Base-by-base conservation (phyloP, 2,113 vertebrate species). In the Coptodon bakossiorum region DNA sequence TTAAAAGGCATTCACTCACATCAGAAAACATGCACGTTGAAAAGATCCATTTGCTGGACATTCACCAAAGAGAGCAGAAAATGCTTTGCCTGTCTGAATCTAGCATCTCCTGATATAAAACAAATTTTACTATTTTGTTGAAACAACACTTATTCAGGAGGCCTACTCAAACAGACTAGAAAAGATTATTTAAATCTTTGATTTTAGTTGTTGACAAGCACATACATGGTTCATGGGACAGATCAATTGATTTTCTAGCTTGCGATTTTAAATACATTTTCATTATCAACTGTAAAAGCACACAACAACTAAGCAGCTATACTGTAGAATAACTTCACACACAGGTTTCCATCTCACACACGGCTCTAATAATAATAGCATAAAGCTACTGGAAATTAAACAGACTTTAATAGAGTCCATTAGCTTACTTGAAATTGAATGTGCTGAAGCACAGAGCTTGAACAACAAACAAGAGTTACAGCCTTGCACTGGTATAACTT, bases 1-100 rank as follows among this genome's bases (percentile, higher is more conserved):
- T 93, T 85, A 95, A 94, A 93, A 81, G 90, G 89, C 92, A 89
- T 89, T 94, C 83, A 93, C 86, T 92, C 68, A 89, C 68, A 83
- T 85, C 80, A 87, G 84, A 88, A 88, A 90, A 87, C 78, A 87
- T 38, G 29, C 8, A 36, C 43, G 45, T 24, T 78, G 38, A 86
- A 84, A 87, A 87, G 81, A 81, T 57, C 24, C 53, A 36, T 81
- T 63, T 78, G 52, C 7, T 76, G 80, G 36, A 71, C 76, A 38
- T 24, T 19, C 66, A 34, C 53, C 24, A 14, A 40, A 27, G 40
- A 59, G 6, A 36, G 27, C 43, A 27, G 22, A 31, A 59, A 68
- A 56, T 27, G 79, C 54, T 48, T 81, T 86, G 50, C 27, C 22
- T 9, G 9, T 84, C 53, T 83, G 48, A 83, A 85, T 84, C 13